Base-by-base conservation (phyloP, 2,113 vertebrate genomes). In the Coptodon bakossiorum region DNA sequence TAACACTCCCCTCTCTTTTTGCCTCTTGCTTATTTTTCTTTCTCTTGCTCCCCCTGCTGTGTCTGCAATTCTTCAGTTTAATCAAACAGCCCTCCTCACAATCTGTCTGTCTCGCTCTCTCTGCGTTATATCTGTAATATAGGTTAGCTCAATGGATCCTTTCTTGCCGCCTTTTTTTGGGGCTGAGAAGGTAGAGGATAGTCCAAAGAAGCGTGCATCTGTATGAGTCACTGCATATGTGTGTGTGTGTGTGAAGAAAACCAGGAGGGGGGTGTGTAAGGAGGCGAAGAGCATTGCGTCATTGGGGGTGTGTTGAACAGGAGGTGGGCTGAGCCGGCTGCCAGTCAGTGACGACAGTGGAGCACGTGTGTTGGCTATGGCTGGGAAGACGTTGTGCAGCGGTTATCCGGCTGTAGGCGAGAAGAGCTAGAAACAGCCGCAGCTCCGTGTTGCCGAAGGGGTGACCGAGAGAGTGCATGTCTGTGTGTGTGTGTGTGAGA, bases 291-390 rank as follows among this genome's bases (percentile, higher is more conserved):
- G 94, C 94, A 95, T 96, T 95, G 95, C 95, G 93, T 96, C 95
- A 96, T 92, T 57, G 95, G 95, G 93, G 95, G 95, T 95, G 95
- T 95, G 95, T 95, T 83, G 92, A 86, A 80, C 40, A 3, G 95
- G 94, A 85, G 93, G 91, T 92, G 94, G 96, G 96, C 94, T 78
- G 91, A 91, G 95, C 95, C 93, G 91, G 1, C 86, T 97, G 97
- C 96, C 97, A 97, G 91, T 98, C 97, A 97, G 91, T 92, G 94
- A 93, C 92, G 91, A 92, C 90, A 94, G 96, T 88, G 93, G 86
- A 96, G 95, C 97, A 98, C 96, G 96, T 97, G 97, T 92, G 89
- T 87, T 13, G 63, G 94, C 89, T 91, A 93, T 92, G 96, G 94
- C 95, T 96, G 91, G 90, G 88, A 94, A 92, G 95, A 94, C 80